Evolutionary conservation across 1,140 invertebrate genomes (phyloP), one percentile per base, ranked within the genome.

Genomic region (Steinernema feltiae): DNA sequence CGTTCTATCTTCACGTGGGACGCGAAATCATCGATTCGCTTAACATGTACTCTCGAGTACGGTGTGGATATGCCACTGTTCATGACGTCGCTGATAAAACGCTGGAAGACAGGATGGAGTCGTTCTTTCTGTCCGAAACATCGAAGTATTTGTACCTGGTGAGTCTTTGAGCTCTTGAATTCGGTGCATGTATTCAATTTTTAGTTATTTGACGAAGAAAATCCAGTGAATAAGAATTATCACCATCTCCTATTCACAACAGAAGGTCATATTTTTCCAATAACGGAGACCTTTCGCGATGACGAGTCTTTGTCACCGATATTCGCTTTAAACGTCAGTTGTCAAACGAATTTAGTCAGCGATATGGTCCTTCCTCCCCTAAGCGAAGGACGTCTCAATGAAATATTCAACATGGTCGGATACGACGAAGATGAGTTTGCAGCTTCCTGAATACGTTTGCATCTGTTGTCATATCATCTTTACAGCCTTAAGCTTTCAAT

Each of bases 31-130:
- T 91, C 32, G 86, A 89, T 46, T 90, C 88, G 82, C 82, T 92
- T n/a, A 89, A 91, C 78, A 87, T 88, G 35, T 29, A 27, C 31
- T 46, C 32, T 18, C 18, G 73, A 32, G 76, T 78, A 31, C 88
- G 87, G 79, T 92, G 91, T 87, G 91, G 91, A 1, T 92, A 90
- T 87, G 91, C 90, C 35, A 92, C 91, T 15, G 88, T 91, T 21
- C 91, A 92, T 86, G 90, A 91, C 88, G 94, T 98, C 0, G 90
- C 92, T 30, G 94, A 95, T 82, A 94, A 97, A 86, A 91, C 92
- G 3, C 92, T 96, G 86, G 95, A 98, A 87, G 96, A 99, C 86
- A 90, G 97, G 72, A 99, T 99, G 96, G 97, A 99, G 87, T 97
- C 94, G 1, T 99, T 99, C 87, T 99, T 99, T 86, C 88, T 99